These are phyloP conservation scores for Cosmia trapezina DNA, from an alignment of 2,888 invertebrate genomes.

Conservation along the genomic window DNA sequence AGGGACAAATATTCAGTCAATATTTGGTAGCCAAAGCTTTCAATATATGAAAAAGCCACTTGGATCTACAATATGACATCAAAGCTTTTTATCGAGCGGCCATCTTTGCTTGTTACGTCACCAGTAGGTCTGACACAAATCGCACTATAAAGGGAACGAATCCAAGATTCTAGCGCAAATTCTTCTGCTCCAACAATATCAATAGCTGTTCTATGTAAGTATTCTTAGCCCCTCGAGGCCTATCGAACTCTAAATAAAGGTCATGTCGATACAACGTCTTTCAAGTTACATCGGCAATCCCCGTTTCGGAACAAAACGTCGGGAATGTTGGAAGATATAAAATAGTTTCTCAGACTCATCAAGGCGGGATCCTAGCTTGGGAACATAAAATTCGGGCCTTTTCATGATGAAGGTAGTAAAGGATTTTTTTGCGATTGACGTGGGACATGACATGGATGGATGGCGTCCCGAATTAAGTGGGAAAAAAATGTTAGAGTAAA, in stretches of 20 bases:
- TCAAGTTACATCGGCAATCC: constrained; percentile 39
- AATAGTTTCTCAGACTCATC: constrained; percentile 58
- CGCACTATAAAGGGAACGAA: constrained; percentile 37
- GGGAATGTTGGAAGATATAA: constrained; percentile 47
- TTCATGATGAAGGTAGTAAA: constrained; percentile 53
- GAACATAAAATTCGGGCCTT: constrained; percentile 45
- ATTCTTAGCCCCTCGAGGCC: constrained; percentile 31
- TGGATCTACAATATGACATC: constrained; percentile 12
- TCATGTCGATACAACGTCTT: constrained; percentile 49
- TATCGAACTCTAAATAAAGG: constrained; percentile 53
- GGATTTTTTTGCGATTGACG: constrained; percentile 50
- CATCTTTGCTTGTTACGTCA: constrained; percentile 38
- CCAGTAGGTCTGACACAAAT: constrained; percentile 38
- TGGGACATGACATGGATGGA: constrained; percentile 43
- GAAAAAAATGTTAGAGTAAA: constrained; percentile 3
- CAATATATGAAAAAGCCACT: constrained; percentile 10
- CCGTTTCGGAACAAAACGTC: constrained; percentile 49
- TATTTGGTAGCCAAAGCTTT: constrained; percentile 15
- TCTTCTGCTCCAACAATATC: constrained; percentile 44
- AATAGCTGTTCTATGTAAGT: constrained; percentile 26
- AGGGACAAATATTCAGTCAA: not conserved
- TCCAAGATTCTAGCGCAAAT: constrained; percentile 43
- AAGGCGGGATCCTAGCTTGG: constrained; percentile 41
- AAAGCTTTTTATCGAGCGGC: constrained; percentile 13
- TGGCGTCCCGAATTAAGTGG: constrained; percentile 36